phyloP scores from a whole-genome alignment of 2,797 vertebrate species.

The Todus mexicanus region DNA sequence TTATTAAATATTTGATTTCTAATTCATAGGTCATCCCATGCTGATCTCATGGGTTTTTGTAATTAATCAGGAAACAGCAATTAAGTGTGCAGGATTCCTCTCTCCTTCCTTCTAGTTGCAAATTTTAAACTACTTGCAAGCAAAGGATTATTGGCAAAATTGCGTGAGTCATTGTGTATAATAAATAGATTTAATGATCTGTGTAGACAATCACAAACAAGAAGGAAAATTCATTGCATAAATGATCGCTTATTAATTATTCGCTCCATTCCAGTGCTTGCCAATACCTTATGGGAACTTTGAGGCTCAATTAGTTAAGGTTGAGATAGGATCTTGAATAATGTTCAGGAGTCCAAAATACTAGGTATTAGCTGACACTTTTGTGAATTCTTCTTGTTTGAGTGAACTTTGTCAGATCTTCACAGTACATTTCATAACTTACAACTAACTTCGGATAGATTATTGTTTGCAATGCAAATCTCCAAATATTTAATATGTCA shows the following conservation, averaged over 20 bases:
- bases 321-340: constrained; percentile 1
- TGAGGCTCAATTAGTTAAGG: constrained; percentile 42
- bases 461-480: constrained; percentile 27
- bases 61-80: not conserved
- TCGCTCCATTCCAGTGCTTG: not conserved
- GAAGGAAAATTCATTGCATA: constrained; percentile 30
- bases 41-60: not conserved
- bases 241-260: constrained; percentile 41
- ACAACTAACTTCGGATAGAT: not conserved
- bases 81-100: not conserved
- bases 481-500: constrained; percentile 11
- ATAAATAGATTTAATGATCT: constrained; percentile 51
- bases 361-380: not conserved
- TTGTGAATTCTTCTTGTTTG: not conserved
- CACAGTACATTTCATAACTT: constrained; percentile 15
- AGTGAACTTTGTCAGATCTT: not conserved
- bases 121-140: constrained; percentile 3
- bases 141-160: constrained; percentile 27
- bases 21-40: not conserved
- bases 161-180: not conserved
- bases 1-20: not conserved
- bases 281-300: not conserved
- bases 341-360: not conserved
- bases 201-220: constrained; percentile 20
- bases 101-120: not conserved